Evolutionary conservation across 2,797 vertebrate species (phyloP).

Genomic region (Pipistrellus kuhlii): DNA sequence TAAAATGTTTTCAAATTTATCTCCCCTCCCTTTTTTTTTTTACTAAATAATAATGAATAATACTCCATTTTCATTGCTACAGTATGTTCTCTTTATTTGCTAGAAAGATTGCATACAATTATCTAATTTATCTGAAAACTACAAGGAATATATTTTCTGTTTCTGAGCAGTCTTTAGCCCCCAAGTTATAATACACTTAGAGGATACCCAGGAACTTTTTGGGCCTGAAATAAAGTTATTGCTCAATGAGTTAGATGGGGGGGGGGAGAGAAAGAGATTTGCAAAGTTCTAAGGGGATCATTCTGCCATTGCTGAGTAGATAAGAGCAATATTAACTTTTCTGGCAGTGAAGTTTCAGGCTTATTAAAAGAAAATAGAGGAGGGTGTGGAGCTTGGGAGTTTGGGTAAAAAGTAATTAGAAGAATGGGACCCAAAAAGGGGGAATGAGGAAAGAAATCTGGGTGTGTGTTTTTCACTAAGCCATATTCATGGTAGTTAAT

Average conservation of each 20-base stretch:
- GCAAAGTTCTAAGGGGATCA: neutral
- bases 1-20: neutral
- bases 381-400: neutral
- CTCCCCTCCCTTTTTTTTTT: neutral
- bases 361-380: neutral
- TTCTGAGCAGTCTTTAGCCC: neutral
- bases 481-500: neutral
- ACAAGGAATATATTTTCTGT: neutral
- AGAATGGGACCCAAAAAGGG: neutral
- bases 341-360: neutral
- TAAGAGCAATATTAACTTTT: neutral
- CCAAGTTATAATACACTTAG: neutral
- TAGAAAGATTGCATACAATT: neutral
- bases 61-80: neutral
- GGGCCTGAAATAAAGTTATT: neutral
- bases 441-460: neutral
- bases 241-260: neutral
- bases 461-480: neutral
- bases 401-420: neutral
- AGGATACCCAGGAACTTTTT: neutral
- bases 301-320: neutral
- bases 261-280: neutral
- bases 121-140: neutral
- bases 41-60: constrained; percentile 5
- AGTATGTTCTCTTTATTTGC: neutral